Evolutionary conservation across 2,888 invertebrate species (phyloP).

Genomic region (Spilosoma lubricipeda): DNA sequence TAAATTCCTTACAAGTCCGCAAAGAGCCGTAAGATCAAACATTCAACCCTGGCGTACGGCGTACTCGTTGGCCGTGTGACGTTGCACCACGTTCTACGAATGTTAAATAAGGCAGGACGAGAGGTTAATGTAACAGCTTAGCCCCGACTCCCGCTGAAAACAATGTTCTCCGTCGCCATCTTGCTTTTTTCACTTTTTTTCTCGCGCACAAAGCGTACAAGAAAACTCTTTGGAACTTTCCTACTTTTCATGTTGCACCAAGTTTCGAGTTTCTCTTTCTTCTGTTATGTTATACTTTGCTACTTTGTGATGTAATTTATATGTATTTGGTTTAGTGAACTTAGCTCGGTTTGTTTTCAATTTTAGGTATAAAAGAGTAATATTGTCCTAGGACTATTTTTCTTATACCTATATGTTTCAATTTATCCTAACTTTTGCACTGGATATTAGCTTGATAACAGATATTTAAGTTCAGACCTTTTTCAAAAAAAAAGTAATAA

Average conservation of each 20-base stretch:
- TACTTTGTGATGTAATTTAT: slow-evolving; percentile 15
- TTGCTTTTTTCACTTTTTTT: slow-evolving; percentile 55
- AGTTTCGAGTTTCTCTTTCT: slow-evolving; percentile 42
- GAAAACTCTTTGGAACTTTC: slow-evolving; percentile 59
- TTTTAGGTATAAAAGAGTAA: neutral
- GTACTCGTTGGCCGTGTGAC: slow-evolving; percentile 67
- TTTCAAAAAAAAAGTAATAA: neutral
- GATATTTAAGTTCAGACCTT: neutral
- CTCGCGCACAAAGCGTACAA: slow-evolving; percentile 50
- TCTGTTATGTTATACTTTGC: slow-evolving; percentile 32
- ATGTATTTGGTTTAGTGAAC: neutral
- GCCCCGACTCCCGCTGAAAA: slow-evolving; percentile 67
- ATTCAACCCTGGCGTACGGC: slow-evolving; percentile 36
- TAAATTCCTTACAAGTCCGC: neutral
- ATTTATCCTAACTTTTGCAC: too few species aligned
- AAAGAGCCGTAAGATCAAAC: slow-evolving; percentile 13
- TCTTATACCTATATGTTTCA: neutral
- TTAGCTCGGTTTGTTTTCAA: neutral
- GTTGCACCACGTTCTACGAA: slow-evolving; percentile 58
- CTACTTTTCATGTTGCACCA: slow-evolving; percentile 48
- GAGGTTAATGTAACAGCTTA: slow-evolving; percentile 81
- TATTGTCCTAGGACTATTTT: neutral
- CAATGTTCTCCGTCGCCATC: slow-evolving; percentile 69
- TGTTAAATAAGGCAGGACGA: slow-evolving; percentile 75
- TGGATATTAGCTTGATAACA: too few species aligned